Conservation (phyloP, 2,113 vertebrate species). For the Phycodurus eques region DNA sequence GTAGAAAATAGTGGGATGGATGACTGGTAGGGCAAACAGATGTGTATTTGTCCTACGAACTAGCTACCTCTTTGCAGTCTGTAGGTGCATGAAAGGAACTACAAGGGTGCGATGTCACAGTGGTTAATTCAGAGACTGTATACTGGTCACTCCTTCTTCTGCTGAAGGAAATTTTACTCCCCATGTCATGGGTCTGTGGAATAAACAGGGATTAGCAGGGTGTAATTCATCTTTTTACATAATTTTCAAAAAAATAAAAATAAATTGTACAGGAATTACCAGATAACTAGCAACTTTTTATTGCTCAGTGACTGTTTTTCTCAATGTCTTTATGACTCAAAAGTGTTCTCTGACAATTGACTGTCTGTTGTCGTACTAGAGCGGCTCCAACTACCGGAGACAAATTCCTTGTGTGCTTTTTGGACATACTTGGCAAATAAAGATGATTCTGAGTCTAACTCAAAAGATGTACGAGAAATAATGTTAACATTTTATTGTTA, state of each 20-base stretch:
- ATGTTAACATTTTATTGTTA: background rate
- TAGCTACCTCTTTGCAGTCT: slow-evolving; percentile 59
- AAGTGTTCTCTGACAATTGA: too few relatives aligned
- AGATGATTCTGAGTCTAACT: background rate
- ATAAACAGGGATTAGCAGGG: slow-evolving; percentile 37
- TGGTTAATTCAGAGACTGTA: slow-evolving; percentile 50
- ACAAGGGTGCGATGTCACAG: slow-evolving; percentile 39
- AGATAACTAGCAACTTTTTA: too few relatives aligned
- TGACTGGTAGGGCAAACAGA: background rate
- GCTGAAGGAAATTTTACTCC: slow-evolving; percentile 65
- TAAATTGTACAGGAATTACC: too few relatives aligned
- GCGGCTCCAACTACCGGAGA: too few relatives aligned
- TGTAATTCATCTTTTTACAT: slow-evolving; percentile 1
- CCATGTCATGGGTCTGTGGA: slow-evolving; percentile 62
- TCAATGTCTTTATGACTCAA: too few relatives aligned
- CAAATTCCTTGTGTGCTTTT: too few relatives aligned
- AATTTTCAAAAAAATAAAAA: too few relatives aligned
- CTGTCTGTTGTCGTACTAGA: too few relatives aligned
- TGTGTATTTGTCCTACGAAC: slow-evolving; percentile 9
- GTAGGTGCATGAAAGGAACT: slow-evolving; percentile 32
- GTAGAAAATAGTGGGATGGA: background rate
- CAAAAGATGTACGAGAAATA: background rate
- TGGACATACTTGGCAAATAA: too few relatives aligned
- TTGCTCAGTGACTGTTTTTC: too few relatives aligned
- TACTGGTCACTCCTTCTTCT: slow-evolving; percentile 56